phyloP scores from a whole-genome alignment of 2,113 vertebrate genomes.

The Clarias macrocephalus region DNA sequence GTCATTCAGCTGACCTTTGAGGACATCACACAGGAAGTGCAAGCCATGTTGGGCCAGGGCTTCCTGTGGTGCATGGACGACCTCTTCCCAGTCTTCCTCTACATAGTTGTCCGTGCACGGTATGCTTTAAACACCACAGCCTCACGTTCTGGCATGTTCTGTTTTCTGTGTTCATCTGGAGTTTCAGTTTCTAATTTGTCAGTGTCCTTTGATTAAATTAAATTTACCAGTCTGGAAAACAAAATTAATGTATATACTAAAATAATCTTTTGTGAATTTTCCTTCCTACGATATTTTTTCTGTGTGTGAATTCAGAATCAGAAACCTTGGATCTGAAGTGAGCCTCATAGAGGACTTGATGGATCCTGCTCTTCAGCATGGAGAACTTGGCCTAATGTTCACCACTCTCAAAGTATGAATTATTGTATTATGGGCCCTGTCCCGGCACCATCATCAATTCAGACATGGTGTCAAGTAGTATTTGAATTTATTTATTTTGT shows the following conservation, averaged over 20 bases:
- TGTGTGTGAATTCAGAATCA: constrained; percentile 75
- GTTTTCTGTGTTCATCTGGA: background rate
- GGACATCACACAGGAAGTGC: constrained; percentile 90
- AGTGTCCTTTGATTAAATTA: background rate
- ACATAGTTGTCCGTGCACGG: constrained; percentile 93
- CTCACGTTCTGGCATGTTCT: background rate
- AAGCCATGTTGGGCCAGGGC: constrained; percentile 78
- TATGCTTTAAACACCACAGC: constrained; percentile 49
- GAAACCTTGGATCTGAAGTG: constrained; percentile 93
- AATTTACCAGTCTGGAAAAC: background rate
- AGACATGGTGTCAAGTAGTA: background rate
- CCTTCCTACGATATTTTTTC: background rate
- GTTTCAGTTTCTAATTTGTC: background rate
- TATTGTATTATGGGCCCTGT: background rate
- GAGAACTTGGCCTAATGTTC: constrained; percentile 96
- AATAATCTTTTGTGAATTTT: background rate
- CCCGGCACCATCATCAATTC: background rate
- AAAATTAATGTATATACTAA: background rate
- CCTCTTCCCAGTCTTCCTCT: constrained; percentile 95
- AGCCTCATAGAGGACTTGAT: constrained; percentile 94
- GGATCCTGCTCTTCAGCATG: constrained; percentile 92
- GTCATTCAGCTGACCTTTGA: constrained; percentile 96
- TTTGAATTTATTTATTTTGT: too few species aligned
- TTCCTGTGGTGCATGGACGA: constrained; percentile 99
- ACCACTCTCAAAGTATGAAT: constrained; percentile 88